Evolutionary conservation across 2,888 invertebrate species (phyloP), one percentile per base, ranked within the genome.

Genomic region (Drosophila limbata): DNA sequence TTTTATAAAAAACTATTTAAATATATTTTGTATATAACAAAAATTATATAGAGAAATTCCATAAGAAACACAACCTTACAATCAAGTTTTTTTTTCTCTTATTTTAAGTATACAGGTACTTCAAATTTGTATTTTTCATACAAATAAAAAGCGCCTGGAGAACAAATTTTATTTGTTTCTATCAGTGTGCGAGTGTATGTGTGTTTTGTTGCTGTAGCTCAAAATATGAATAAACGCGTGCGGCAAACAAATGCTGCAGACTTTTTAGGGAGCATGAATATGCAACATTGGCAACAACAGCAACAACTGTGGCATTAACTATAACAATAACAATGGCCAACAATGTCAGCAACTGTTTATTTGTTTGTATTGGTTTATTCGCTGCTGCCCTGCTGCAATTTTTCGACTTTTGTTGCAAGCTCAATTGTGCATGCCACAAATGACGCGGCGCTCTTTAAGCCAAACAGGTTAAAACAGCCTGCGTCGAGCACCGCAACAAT

Each of bases 201-300:
- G 11, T 45, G 17, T 21, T 9, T 21, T 19, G 35, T 35, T 51
- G 37, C 17, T 50, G 35, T 35, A 13, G 17, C 3, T 11, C 19
- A 50, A 59, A 59, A 71, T 71, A 64, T 59, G 50, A 65, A 65
- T 47, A 53, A 33, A 60, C 35, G 65, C 72, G 53, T 50, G 63
- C 25, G 28, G 37, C 45, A 62, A 42, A 60, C 62, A 68, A 64
- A 64, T 73, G 81, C 44, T 70, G 78, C 73, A 73, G 52, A 53
- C 69, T 77, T 82, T 73, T 80, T 47, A 50, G 67, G 55, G 51
- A 40, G 9, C 57, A 72, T 75, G 69, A 72, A 75, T 79, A 82
- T 82, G 76, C 79, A 71, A 51, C 65, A 61, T 13, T 31, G 19
- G 13, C 21, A 63, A 28, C 53, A 31, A n/a, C 48, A 31, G 21